Evolutionary conservation across 1,140 invertebrate species (phyloP), one percentile per base, ranked within the genome.

Genomic region (Halesus radiatus): DNA sequence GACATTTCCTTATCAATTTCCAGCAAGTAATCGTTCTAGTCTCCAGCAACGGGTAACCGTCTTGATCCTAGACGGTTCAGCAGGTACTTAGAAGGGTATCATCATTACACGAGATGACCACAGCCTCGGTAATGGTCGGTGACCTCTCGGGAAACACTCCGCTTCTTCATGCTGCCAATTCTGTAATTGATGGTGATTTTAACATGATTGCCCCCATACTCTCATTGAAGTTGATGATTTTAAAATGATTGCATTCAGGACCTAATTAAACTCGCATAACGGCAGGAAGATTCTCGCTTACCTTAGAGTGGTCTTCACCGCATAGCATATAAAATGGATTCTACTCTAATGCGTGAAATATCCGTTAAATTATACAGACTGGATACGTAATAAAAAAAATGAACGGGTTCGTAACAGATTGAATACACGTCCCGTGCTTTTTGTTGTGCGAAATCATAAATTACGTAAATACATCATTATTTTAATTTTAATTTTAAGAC

Each of bases 111-210:
- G 32, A 22, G 66, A 70, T 70, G 66, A 70, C 66, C 32, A 70
- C n/a, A 37, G 10, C 29, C 32, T 23, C 29, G 22, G 10, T 50
- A 70, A 50, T 50, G 45, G 32, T 37, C 6, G 37, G 37, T 50
- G 66, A 70, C 66, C 66, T 20, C 66, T 18, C 37, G 7, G 6
- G 62, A 70, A 50, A 29, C n/a, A n/a, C 66, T 10, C 20, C 66
- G 32, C 37, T 20, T 70, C 32, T 70, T 70, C 32, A 70, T 15
- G 20, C 66, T 18, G 66, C 32, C 32, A 70, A 70, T 70, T 50
- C n/a, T 70, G 66, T 70, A 70, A 70, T 70, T 70, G 66, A 70
- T 70, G 64, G 29, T 68, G 66, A 70, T 70, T 70, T 70, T 70
- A 70, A 15, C 18, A 70, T 70, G 66, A 70, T 45, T 70, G 37